phyloP scores from a whole-genome alignment of 2,797 vertebrate species.

The Oreonectes daqikongensis region DNA sequence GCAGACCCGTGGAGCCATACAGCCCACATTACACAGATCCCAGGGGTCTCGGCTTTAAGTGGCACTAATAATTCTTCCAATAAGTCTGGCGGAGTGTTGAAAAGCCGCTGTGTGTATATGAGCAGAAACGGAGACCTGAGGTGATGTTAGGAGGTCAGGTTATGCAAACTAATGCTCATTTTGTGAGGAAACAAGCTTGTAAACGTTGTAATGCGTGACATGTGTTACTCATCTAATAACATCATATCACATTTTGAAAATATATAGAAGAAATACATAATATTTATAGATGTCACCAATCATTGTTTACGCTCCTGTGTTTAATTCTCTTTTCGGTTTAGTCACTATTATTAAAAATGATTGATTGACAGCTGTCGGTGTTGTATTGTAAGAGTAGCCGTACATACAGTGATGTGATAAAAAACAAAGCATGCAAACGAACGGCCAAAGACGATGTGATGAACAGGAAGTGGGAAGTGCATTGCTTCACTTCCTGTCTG shows the following conservation, averaged over 20 bases:
- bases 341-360: no score
- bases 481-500: conserved; percentile 35
- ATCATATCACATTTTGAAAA: background rate
- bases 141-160: background rate
- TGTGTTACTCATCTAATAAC: background rate
- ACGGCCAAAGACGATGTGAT: no score
- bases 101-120: conserved; percentile 66
- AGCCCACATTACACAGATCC: conserved; percentile 69
- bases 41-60: conserved; percentile 64
- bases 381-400: no score
- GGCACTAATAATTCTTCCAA: conserved; percentile 71
- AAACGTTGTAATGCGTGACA: background rate
- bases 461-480: conserved; percentile 17
- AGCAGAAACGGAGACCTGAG: conserved; percentile 60
- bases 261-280: background rate
- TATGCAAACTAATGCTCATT: background rate
- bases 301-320: no score
- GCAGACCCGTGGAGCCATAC: conserved; percentile 54
- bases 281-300: no score
- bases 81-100: conserved; percentile 71
- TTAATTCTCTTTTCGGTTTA: no score
- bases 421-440: no score
- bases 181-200: background rate
- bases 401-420: no score
- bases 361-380: background rate